These are phyloP conservation scores for Riparia riparia DNA, from an alignment of 2,113 vertebrate species.

Conservation along the genomic window DNA sequence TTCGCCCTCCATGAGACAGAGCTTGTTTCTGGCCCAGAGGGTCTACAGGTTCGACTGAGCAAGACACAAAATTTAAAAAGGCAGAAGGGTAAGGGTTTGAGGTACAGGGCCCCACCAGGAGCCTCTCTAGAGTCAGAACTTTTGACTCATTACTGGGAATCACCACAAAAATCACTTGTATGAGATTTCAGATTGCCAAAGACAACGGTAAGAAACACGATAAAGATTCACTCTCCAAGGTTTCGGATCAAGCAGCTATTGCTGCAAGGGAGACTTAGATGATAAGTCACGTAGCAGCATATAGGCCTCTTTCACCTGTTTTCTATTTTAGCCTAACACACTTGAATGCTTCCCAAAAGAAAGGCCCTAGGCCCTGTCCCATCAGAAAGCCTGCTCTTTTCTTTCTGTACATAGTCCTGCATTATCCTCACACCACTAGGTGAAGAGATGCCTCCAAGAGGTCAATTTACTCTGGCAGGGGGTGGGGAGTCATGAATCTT, in stretches of 20 bases:
- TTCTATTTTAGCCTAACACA: slow-evolving; percentile 35
- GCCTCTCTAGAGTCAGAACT: background rate
- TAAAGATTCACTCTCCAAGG: background rate
- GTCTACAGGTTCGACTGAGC: background rate
- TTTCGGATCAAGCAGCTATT: background rate
- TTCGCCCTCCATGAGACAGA: rapidly evolving
- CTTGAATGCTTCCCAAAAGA: slow-evolving; percentile 31
- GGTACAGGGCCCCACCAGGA: background rate
- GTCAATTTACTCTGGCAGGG: slow-evolving; percentile 76
- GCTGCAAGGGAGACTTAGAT: background rate
- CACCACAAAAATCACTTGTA: background rate
- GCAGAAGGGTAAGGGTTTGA: background rate
- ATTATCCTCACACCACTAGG: slow-evolving; percentile 68
- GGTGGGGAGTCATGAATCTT: slow-evolving; percentile 71
- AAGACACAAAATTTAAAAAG: background rate
- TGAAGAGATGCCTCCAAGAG: slow-evolving; percentile 77
- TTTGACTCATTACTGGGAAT: background rate
- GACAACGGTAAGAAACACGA: background rate
- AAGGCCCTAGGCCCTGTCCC: background rate
- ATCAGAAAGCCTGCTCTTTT: background rate
- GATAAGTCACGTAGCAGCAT: background rate
- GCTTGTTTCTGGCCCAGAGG: too few relatives aligned
- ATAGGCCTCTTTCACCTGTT: slow-evolving; percentile 33
- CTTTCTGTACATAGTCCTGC: background rate
- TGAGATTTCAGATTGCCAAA: background rate